Percentiles rank a stretch among this genome's conserved stretches.
These are phyloP conservation scores for Mythimna vitellina DNA, from an alignment of 2,888 invertebrate species.

Conservation along the genomic window DNA sequence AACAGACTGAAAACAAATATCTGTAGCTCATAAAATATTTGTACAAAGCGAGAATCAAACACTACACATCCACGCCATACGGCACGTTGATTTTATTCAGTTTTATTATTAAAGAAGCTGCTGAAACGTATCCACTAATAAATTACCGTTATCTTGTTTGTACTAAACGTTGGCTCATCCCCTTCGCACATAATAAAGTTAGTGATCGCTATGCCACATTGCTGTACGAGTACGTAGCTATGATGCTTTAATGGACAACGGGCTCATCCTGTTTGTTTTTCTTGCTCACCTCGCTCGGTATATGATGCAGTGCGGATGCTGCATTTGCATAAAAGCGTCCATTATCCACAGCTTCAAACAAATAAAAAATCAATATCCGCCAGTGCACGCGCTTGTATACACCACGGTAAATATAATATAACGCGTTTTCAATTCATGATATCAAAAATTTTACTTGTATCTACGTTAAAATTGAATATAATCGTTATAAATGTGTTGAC, in stretches of 20 bases:
- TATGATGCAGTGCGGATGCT: constrained; percentile 88
- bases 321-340: constrained; percentile 89
- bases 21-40: constrained; percentile 54
- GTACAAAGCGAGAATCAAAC: constrained; percentile 33
- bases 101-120: constrained; percentile 35
- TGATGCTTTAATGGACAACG: constrained; percentile 51
- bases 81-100: constrained; percentile 16
- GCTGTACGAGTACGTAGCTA: constrained; percentile 12
- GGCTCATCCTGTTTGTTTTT: constrained; percentile 68
- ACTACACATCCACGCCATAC: constrained; percentile 25
- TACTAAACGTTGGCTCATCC: constrained; percentile 29
- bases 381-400: constrained; percentile 65
- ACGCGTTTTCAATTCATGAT: constrained; percentile 42
- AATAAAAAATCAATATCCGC: constrained; percentile 87
- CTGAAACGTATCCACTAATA: constrained; percentile 27
- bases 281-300: constrained; percentile 67
- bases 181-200: constrained; percentile 39
- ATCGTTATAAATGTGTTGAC: constrained; percentile 42
- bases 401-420: constrained; percentile 55
- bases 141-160: constrained; percentile 49
- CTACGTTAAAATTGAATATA: constrained; percentile 26
- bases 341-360: constrained; percentile 85
- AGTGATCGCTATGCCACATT: constrained; percentile 31
- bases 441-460: constrained; percentile 23
- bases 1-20: constrained; percentile 49